Conservation (phyloP, 2,797 vertebrate species). For the Spinus pinus region DNA sequence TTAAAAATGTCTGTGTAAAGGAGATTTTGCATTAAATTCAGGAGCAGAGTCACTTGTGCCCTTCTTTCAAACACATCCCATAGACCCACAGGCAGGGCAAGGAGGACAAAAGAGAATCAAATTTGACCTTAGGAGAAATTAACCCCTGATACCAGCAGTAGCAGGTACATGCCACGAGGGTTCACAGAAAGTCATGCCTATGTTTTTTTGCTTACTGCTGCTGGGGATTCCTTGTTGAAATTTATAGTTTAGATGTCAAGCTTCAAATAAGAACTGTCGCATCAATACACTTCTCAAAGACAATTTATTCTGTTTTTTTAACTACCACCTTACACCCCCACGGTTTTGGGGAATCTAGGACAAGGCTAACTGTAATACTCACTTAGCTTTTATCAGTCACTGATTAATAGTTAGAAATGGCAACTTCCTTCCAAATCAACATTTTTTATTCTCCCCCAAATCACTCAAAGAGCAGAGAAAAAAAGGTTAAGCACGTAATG, state of each 20-base stretch:
- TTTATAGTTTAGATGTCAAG: background rate
- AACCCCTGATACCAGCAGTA: background rate
- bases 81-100: background rate
- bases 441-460: background rate
- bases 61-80: background rate
- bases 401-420: background rate
- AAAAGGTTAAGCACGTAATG: conserved; percentile 53
- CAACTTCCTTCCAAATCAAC: background rate
- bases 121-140: background rate
- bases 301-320: background rate
- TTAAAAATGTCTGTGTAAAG: background rate
- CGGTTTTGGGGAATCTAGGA: background rate
- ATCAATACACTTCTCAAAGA: background rate
- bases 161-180: background rate
- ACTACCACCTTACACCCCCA: background rate
- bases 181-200: background rate
- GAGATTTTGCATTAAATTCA: background rate
- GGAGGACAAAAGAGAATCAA: background rate
- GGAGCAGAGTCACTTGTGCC: background rate
- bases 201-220: background rate
- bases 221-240: background rate
- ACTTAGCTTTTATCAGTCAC: background rate
- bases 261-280: background rate
- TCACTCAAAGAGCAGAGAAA: background rate
- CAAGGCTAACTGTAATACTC: background rate